A percentile compares a stretch with the other conserved stretches of the same genome.
Conservation (phyloP, 2,113 vertebrate genomes). For the Melanotaenia duboulayi region DNA sequence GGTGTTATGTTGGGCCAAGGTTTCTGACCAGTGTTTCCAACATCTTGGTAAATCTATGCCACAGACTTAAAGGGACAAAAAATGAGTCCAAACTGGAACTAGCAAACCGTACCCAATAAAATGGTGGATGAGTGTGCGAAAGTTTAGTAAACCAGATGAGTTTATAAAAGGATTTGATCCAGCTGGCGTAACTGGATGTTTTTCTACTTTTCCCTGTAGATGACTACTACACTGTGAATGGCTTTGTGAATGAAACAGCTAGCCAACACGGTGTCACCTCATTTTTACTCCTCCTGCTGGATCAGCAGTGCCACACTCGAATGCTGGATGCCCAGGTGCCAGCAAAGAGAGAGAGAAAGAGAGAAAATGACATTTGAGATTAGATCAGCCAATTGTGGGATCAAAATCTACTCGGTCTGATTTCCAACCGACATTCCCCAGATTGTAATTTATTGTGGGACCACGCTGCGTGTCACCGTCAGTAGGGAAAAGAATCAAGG, state of each 20-base stretch:
- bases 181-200: conserved; percentile 10
- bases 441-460: neutral
- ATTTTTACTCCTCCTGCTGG: conserved; percentile 25
- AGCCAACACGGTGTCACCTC: conserved; percentile 48
- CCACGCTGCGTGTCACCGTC: conserved; percentile 26
- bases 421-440: neutral
- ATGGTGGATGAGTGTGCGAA: neutral
- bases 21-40: too few relatives aligned
- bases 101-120: too few relatives aligned
- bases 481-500: conserved; percentile 50
- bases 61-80: too few relatives aligned
- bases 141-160: neutral
- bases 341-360: neutral
- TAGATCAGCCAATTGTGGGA: conserved; percentile 18
- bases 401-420: conserved; percentile 17
- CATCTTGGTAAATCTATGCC: too few relatives aligned
- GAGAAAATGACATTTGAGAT: neutral
- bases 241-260: conserved; percentile 76
- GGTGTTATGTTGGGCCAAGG: too few relatives aligned
- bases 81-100: too few relatives aligned
- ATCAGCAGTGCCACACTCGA: conserved; percentile 49
- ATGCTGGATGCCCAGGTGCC: conserved; percentile 62
- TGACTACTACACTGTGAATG: conserved; percentile 41
- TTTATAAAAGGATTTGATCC: conserved; percentile 1
- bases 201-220: conserved; percentile 17